phyloP scores from a whole-genome alignment of 2,888 invertebrate genomes.

The Rhagonycha lutea region DNA sequence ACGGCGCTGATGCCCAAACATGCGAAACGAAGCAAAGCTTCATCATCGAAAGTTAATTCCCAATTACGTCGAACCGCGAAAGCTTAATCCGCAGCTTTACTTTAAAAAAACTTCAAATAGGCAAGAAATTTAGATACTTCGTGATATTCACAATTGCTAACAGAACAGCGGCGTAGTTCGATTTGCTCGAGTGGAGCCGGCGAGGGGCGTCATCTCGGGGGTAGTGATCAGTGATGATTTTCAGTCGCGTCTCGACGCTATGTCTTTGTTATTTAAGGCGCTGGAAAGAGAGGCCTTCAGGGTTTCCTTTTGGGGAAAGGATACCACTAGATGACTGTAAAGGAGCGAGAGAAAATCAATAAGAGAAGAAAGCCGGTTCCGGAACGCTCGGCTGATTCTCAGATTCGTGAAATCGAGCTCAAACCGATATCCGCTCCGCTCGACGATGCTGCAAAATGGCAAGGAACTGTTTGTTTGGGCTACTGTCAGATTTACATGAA shows the following conservation, averaged over 20 bases:
- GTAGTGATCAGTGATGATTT: constrained; percentile 49
- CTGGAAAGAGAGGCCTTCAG: constrained; percentile 33
- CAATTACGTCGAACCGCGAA: constrained; percentile 34
- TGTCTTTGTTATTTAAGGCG: constrained; percentile 39
- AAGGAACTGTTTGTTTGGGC: constrained; percentile 52
- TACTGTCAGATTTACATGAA: constrained; percentile 51
- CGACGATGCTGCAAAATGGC: constrained; percentile 54
- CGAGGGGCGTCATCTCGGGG: constrained; percentile 44
- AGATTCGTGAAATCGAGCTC: constrained; percentile 58
- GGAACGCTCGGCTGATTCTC: constrained; percentile 58
- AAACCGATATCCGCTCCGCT: constrained; percentile 55
- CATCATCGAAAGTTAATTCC: constrained; percentile 33
- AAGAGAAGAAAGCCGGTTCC: constrained; percentile 58
- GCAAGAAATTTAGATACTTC: constrained; percentile 40
- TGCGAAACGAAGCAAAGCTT: constrained; percentile 6
- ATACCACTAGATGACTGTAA: constrained; percentile 42
- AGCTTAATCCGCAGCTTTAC: constrained; percentile 41
- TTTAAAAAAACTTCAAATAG: constrained; percentile 44
- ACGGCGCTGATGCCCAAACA: background rate
- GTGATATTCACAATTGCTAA: constrained; percentile 46
- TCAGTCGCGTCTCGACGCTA: constrained; percentile 40
- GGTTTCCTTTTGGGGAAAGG: constrained; percentile 34
- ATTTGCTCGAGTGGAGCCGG: constrained; percentile 51
- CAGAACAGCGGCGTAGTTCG: constrained; percentile 50
- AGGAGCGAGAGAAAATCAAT: constrained; percentile 55